Conservation (phyloP, 1,140 invertebrate genomes). For the Tyrophagus putrescentiae region DNA sequence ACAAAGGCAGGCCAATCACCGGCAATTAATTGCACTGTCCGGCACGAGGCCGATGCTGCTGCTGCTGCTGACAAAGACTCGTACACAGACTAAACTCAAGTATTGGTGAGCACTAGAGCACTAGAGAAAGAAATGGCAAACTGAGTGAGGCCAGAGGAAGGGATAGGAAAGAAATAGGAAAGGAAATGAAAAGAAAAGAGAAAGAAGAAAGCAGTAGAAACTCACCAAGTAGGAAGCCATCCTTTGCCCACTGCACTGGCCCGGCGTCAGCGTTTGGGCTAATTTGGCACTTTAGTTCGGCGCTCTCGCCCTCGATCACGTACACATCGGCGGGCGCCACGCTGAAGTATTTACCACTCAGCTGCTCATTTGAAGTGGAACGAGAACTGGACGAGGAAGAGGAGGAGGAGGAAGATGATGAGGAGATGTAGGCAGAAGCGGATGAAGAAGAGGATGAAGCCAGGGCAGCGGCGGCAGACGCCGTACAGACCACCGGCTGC, state of each 20-base stretch:
- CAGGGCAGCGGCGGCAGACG: too few relatives aligned
- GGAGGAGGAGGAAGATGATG: too few relatives aligned
- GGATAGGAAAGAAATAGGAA: too few relatives aligned
- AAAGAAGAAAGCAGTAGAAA: too few relatives aligned
- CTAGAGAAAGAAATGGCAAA: too few relatives aligned
- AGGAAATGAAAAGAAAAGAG: too few relatives aligned
- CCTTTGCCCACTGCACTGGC: constrained; percentile 79
- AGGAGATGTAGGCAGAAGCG: not conserved
- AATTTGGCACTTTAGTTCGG: constrained; percentile 61
- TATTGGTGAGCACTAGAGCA: too few relatives aligned
- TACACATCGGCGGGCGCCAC: constrained; percentile 56
- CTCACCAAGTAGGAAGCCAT: constrained; percentile 75
- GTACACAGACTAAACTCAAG: too few relatives aligned
- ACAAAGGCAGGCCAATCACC: not conserved
- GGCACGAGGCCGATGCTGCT: too few relatives aligned
- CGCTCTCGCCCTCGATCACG: constrained; percentile 63
- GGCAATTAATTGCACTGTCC: not conserved
- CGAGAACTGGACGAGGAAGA: not conserved
- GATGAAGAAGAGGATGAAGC: constrained; percentile 6
- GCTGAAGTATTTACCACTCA: constrained; percentile 56
- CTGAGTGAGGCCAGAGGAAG: too few relatives aligned
- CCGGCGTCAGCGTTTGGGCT: constrained; percentile 52
- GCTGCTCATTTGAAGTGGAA: not conserved
- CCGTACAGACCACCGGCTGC: too few relatives aligned
- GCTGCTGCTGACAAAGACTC: too few relatives aligned